Evolutionary conservation across 2,113 vertebrate species (phyloP), one percentile per base, ranked within the genome.

Genomic region (Typhlomys cinereus): DNA sequence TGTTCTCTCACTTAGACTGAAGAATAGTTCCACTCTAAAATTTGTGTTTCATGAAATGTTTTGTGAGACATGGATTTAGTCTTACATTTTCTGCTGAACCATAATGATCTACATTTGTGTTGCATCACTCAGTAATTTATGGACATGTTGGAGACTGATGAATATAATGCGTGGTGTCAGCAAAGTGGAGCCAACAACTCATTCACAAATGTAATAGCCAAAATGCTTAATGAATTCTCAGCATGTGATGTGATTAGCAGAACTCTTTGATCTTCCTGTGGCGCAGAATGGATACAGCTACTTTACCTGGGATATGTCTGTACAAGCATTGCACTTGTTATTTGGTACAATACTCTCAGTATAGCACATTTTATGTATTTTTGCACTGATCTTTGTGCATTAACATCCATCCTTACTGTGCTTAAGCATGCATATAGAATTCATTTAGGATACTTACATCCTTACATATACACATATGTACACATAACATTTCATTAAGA

Each of bases 81-180:
- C 4, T 1, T 48, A 14, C 4, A 5, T 81, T 89, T 89, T 75
- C 61, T 67, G 34, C 34, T 66, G 31, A 74, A 78, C 25, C 18
- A 5, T 92, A 92, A 92, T 92, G 62, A 90, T 94, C 54, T 82
- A 73, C 82, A 69, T 76, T 93, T 89, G 70, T 36, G 21, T 79
- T 88, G 21, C 89, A 76, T 78, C 88, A 54, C 36, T 96, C 67
- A 39, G 48, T 31, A 41, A 82, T 95, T 95, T 95, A 39, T 48
- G 46, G 39, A 92, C 90, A 78, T 89, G n/a, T 78, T 94, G 93
- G 83, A 97, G 79, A 89, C 76, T 93, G 91, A 96, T 96, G 44
- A 92, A 93, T 94, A 36, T 64, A 79, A 92, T 34, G 88, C 52
- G 25, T 41, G 20, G 74, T 83, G 39, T 94, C 74, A 76, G 34